Conservation (phyloP, 2,797 vertebrate species). For the Pogoniulus pusillus region DNA sequence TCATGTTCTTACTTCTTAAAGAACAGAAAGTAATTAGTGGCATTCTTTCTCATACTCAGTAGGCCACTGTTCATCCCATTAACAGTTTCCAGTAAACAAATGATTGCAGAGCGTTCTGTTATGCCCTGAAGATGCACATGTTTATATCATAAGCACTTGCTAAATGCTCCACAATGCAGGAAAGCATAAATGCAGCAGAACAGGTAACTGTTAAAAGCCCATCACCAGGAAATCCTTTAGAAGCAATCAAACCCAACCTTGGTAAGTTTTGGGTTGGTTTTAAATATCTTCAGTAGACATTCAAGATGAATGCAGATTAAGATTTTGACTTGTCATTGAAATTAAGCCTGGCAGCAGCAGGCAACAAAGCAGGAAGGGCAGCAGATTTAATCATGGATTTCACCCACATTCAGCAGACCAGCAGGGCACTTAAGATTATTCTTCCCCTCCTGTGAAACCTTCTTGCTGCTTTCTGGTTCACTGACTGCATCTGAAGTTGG, state of each 20-base stretch:
- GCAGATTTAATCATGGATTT: conserved; percentile 15
- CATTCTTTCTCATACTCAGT: neutral
- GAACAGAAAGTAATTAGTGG: neutral
- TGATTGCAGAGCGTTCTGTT: conserved; percentile 22
- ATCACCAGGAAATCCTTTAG: neutral
- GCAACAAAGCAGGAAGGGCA: neutral
- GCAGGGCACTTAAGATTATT: neutral
- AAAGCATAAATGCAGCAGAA: neutral
- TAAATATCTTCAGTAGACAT: neutral
- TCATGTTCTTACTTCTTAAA: conserved; percentile 1
- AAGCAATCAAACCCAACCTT: neutral
- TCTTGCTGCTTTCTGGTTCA: conserved; percentile 21
- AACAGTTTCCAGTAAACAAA: conserved; percentile 22
- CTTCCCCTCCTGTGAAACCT: neutral
- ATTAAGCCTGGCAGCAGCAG: neutral
- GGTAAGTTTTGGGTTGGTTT: neutral
- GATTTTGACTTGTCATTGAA: neutral
- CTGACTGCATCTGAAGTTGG: neutral
- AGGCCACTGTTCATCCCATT: neutral
- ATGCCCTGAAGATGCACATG: neutral
- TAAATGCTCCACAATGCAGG: neutral
- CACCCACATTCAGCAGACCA: neutral
- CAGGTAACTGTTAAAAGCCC: neutral
- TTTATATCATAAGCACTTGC: neutral
- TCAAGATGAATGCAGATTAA: neutral